These are phyloP conservation scores for Homarus gammarus DNA, from an alignment of 2,888 invertebrate species.

Conservation along the genomic window DNA sequence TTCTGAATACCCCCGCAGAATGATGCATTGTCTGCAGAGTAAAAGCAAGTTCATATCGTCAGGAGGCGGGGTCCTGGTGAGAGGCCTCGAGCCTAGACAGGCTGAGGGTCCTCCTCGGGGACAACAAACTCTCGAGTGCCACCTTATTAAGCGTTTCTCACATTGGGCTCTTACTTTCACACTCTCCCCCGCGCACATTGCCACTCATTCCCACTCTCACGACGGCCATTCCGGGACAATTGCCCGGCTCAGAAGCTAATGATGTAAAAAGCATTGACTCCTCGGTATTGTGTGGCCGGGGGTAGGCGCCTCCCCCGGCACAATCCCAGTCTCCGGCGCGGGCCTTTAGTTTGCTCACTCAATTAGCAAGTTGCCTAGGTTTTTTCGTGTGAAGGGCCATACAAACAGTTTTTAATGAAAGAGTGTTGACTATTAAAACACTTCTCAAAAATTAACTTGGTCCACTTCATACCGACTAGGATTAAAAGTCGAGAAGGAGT, in stretches of 20 bases:
- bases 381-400: conserved; percentile 75
- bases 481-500: conserved; percentile 72
- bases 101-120: conserved; percentile 12
- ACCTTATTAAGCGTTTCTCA: conserved; percentile 68
- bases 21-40: conserved; percentile 41
- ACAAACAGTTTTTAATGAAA: conserved; percentile 75
- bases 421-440: conserved; percentile 76
- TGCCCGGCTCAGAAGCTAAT: conserved; percentile 54
- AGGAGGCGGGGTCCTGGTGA: neutral
- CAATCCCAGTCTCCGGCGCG: conserved; percentile 52
- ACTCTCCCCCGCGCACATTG: conserved; percentile 37
- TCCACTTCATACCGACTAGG: conserved; percentile 75
- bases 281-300: conserved; percentile 30
- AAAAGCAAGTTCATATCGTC: conserved; percentile 34
- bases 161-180: conserved; percentile 48
- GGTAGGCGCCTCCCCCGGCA: conserved; percentile 16
- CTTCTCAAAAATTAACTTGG: conserved; percentile 76
- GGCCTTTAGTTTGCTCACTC: conserved; percentile 69
- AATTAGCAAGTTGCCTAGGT: conserved; percentile 75
- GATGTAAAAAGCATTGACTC: conserved; percentile 55
- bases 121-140: conserved; percentile 36
- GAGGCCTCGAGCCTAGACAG: neutral
- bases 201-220: conserved; percentile 49
- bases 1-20: conserved; percentile 31
- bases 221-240: conserved; percentile 46